Base-by-base conservation (phyloP, 2,113 vertebrate species). In the Connochaetes taurinus region DNA sequence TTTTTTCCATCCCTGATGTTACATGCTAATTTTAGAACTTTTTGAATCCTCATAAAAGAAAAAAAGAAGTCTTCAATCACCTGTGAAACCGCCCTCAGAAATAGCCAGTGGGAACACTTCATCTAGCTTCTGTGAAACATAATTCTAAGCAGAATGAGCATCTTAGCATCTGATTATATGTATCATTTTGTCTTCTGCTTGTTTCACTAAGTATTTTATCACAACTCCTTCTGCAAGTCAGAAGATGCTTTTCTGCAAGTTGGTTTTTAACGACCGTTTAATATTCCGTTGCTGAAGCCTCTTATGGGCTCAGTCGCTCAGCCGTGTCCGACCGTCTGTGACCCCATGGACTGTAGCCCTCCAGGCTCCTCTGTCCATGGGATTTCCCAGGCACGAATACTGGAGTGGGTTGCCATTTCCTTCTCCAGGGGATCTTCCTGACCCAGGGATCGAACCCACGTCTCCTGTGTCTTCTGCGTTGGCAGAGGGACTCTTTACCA, bases 61-160 rank as follows among this genome's bases (percentile, higher is more conserved):
- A 62, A 45, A 33, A 90, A 57, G 67, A 23, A 2, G 29, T 25
- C 74, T 19, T 16, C 45, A 29, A 1, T 84, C 53, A 74, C 74
- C 74, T 71, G 14, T 43, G 89, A 57, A n/a, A 55, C 57, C 55
- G 17, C 16, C 10, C 74, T 62, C 27, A 52, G 45, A 87, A 45
- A 62, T 0, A 36, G 87, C 83, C 21, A 1, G n/a, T 7, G 50
- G 27, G 23, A 55, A 40, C 4, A 6, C 40, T 27, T 40, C 2
- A 2, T 6, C 21, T 33, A 3, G 52, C 58, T 13, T n/a, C 52
- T 2, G 2, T 2, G 2, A 53, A 57, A 76, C 52, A 12, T 1
- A 6, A 14, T 31, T 76, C 45, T 40, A 83, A 90, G 62, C 53
- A 10, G 16, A 45, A n/a, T 31, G 29, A 43, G n/a, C 60, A 15